Evolutionary conservation across 2,797 vertebrate genomes (phyloP).

Genomic region (Prionace glauca): DNA sequence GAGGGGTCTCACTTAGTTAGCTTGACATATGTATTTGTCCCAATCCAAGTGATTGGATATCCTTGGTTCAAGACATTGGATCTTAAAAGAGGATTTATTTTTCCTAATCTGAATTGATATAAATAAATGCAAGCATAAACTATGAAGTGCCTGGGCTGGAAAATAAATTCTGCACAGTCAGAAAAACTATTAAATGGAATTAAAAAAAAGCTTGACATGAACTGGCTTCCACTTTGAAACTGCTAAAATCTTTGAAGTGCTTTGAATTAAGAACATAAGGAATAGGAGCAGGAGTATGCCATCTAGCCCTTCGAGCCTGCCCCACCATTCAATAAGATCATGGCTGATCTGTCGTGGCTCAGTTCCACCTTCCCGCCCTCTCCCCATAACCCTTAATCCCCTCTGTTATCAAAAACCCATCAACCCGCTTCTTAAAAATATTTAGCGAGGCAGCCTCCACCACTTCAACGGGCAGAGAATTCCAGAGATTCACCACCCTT

Average conservation of each 20-base stretch:
- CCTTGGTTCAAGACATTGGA: not conserved
- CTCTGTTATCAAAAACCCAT: no score
- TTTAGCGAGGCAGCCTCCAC: no score
- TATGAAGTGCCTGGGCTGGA: not conserved
- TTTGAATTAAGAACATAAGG: not conserved
- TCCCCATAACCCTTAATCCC: no score
- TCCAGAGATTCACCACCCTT: no score
- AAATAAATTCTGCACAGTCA: not conserved
- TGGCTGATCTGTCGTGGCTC: no score
- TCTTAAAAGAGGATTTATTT: constrained; percentile 5
- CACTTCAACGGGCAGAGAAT: no score
- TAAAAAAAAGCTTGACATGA: not conserved
- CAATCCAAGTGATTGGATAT: not conserved
- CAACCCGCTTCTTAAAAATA: no score
- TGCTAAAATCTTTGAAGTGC: not conserved
- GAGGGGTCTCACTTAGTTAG: not conserved
- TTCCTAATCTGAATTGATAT: not conserved
- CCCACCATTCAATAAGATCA: no score
- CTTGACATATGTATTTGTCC: not conserved
- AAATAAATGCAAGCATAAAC: not conserved
- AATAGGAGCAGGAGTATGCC: no score
- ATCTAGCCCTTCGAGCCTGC: no score
- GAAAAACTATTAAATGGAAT: not conserved
- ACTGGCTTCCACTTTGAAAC: not conserved
- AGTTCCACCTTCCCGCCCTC: no score